Base-by-base conservation (phyloP, 1,140 invertebrate genomes). In the Bombus pascuorum region DNA sequence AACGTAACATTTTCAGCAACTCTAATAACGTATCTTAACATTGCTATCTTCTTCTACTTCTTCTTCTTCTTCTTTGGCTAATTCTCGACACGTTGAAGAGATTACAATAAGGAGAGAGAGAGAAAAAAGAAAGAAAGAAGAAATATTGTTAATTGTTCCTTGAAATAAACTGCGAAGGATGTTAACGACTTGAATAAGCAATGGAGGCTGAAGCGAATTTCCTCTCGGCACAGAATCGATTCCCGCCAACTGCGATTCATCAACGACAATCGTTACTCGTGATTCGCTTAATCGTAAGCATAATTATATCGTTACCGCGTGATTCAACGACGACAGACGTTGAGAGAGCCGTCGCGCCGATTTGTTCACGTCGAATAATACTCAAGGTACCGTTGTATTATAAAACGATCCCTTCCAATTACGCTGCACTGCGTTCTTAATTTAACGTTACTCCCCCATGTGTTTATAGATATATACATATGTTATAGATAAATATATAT, bases 341-440 rank as follows among this genome's bases (percentile, higher is more conserved):
- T 66, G 62, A 28, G 12, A 72, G 42, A 62, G 47, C 18, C 68
- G 47, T 79, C 47, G 32, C 66, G 65, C 32, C 76, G 44, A 79
- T 84, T 78, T 73, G 77, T 74, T 81, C 83, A 80, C 53, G 79
- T 82, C 66, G 70, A 79, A 84, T 84, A 84, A 87, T 84, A 87
- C 86, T 87, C 82, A 86, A 82, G 77, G 71, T 83, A 83, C 44
- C 59, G 70, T 76, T 85, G 76, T 44, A 85, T 85, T 53, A 84
- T 79, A 74, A 72, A 32, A 68, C 65, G 39, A 59, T 74, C 62
- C 59, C 82, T 71, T 74, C 59, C 68, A 34, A 28, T 75, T 57
- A 70, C 25, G 47, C 42, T 75, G 42, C 37, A 57, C 71, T 80
- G 53, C 83, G 62, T 83, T 86, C 34, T 83, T 78, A 86, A 90